Percentiles rank a stretch among this genome's conserved stretches.
phyloP scores from a whole-genome alignment of 2,797 vertebrate genomes.

The Poecile montanus region DNA sequence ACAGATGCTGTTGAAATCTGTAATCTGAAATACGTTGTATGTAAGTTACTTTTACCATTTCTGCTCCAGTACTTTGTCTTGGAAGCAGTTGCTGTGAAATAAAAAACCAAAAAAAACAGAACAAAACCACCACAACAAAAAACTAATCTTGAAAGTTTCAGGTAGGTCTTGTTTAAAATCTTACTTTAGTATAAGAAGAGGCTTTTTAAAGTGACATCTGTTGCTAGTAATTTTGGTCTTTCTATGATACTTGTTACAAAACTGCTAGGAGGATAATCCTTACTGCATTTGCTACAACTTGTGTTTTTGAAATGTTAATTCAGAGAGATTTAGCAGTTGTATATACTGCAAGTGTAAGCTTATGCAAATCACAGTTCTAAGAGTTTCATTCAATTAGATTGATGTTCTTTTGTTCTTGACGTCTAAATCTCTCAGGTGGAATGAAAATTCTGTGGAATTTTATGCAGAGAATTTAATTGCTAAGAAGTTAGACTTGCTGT shows the following conservation, averaged over 20 bases:
- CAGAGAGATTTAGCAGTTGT: neutral
- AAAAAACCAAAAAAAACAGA: neutral
- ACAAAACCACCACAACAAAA: neutral
- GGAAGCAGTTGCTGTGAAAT: neutral
- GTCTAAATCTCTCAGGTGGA: neutral
- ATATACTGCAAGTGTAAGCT: neutral
- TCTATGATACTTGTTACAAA: neutral
- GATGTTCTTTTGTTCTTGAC: neutral
- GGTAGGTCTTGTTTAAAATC: neutral
- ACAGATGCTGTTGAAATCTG: neutral
- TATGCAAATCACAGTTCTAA: neutral
- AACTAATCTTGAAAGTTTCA: neutral
- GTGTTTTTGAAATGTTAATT: constrained; percentile 37
- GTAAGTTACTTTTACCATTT: neutral
- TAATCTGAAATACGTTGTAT: neutral
- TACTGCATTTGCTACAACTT: neutral
- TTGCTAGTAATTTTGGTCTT: neutral
- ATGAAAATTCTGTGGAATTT: neutral
- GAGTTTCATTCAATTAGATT: neutral
- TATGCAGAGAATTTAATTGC: neutral
- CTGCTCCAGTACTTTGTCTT: neutral
- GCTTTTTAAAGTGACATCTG: neutral
- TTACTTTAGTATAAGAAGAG: neutral
- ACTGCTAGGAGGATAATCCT: neutral
- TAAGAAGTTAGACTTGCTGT: neutral